Conservation (phyloP, 2,113 vertebrate species). For the Alethe diademata region DNA sequence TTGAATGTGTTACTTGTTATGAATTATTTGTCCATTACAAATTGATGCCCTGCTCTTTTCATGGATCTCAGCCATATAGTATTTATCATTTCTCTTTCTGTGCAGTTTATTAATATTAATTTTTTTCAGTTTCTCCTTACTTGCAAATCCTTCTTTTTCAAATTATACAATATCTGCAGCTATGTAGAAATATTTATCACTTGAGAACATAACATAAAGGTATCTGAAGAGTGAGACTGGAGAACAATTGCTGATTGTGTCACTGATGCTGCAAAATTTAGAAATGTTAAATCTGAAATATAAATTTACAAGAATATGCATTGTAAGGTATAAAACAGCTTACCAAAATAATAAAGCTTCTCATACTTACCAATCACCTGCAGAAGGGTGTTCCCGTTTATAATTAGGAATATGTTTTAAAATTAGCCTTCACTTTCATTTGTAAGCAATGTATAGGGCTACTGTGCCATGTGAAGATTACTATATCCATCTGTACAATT, state of each 20-base stretch:
- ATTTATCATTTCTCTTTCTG: conserved; percentile 18
- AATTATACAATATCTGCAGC: neutral
- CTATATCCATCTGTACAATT: neutral
- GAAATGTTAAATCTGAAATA: neutral
- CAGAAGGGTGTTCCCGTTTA: neutral
- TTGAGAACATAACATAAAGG: neutral
- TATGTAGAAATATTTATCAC: conserved; percentile 9
- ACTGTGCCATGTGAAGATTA: neutral
- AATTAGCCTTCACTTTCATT: neutral
- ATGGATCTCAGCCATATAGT: neutral
- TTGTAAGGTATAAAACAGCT: neutral
- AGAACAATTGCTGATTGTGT: neutral
- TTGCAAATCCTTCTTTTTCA: conserved; percentile 24
- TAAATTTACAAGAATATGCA: neutral
- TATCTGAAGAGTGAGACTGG: neutral
- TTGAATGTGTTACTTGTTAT: conserved; percentile 27
- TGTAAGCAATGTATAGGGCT: neutral
- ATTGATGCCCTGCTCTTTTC: conserved; percentile 1
- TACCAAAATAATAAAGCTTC: neutral
- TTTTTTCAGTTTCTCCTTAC: conserved; percentile 23
- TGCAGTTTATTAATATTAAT: conserved; percentile 37
- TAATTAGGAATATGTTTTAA: neutral
- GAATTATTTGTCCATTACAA: conserved; percentile 49
- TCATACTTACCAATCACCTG: neutral
- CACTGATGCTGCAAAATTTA: neutral